Conservation (phyloP, 2,113 vertebrate genomes). For the Eubucco bourcierii region DNA sequence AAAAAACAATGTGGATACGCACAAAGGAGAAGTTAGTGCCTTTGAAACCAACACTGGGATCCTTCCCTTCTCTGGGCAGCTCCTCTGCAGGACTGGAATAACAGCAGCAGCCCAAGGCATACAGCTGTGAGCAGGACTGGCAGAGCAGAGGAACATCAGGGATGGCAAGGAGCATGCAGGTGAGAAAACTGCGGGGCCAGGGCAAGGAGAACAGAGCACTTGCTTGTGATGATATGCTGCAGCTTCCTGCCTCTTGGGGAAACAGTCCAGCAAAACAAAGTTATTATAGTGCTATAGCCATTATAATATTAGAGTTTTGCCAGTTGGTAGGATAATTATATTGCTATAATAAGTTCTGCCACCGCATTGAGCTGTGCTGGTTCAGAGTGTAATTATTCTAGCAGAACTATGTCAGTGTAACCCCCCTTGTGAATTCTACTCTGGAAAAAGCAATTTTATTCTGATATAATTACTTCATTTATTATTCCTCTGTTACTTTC, state of each 20-base stretch:
- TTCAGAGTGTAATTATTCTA: constrained; percentile 50
- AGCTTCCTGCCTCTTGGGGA: not conserved
- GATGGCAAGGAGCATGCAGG: not conserved
- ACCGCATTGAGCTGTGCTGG: constrained; percentile 22
- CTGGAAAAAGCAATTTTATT: constrained; percentile 55
- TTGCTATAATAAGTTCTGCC: constrained; percentile 48
- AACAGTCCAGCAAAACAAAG: constrained; percentile 3
- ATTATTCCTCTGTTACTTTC: constrained; percentile 57
- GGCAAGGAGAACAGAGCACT: not conserved
- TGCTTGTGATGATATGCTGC: not conserved
- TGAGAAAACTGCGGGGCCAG: not conserved
- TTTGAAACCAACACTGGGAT: not conserved
- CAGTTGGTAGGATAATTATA: constrained; percentile 29
- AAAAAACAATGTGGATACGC: not conserved
- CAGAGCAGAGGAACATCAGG: not conserved
- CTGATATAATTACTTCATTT: constrained; percentile 56
- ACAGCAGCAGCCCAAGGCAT: not conserved
- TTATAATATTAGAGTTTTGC: constrained; percentile 29
- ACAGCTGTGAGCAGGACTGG: not conserved
- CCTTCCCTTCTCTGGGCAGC: not conserved
- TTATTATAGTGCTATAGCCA: not conserved
- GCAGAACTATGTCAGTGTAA: constrained; percentile 24
- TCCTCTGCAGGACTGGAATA: not conserved
- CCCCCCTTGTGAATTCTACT: constrained; percentile 27
- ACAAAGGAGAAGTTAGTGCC: not conserved